A percentile compares a stretch with the other conserved stretches of the same genome.
Evolutionary conservation across 2,113 vertebrate species (phyloP).

Genomic region (Chamaea fasciata): DNA sequence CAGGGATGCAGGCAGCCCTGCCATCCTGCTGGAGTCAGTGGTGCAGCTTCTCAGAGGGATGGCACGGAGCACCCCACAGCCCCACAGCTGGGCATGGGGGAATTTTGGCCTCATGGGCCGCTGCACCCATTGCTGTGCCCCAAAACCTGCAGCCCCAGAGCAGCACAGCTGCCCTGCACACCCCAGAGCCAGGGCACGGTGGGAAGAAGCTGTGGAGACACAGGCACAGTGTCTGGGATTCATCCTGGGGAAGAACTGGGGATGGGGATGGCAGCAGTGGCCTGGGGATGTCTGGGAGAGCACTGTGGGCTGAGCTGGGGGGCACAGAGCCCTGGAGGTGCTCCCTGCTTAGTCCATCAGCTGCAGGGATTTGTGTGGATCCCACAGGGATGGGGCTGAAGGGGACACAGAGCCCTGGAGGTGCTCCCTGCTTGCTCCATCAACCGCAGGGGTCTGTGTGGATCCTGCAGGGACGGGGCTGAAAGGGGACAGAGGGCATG

Average conservation of each 20-base stretch:
- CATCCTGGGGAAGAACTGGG: neutral
- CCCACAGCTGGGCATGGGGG: fast-evolving
- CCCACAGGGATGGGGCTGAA: neutral
- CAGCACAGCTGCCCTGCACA: neutral
- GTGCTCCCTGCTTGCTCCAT: no score
- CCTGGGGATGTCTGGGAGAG: neutral
- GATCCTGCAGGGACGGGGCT: neutral
- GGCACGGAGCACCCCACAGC: fast-evolving
- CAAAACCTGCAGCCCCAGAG: neutral
- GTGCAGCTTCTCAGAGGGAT: neutral
- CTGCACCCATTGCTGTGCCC: neutral
- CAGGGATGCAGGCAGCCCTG: neutral
- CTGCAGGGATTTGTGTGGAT: neutral
- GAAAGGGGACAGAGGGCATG: neutral
- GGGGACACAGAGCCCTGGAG: neutral
- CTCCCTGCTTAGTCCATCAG: neutral
- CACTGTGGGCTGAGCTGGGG: neutral
- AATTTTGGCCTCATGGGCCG: neutral
- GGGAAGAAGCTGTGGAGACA: neutral
- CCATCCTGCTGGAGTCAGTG: fast-evolving
- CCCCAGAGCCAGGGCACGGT: fast-evolving
- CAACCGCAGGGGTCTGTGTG: no score
- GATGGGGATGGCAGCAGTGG: neutral
- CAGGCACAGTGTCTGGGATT: fast-evolving
- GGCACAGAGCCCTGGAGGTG: neutral